phyloP scores from a whole-genome alignment of 2,113 vertebrate genomes.

The Hoplias malabaricus region DNA sequence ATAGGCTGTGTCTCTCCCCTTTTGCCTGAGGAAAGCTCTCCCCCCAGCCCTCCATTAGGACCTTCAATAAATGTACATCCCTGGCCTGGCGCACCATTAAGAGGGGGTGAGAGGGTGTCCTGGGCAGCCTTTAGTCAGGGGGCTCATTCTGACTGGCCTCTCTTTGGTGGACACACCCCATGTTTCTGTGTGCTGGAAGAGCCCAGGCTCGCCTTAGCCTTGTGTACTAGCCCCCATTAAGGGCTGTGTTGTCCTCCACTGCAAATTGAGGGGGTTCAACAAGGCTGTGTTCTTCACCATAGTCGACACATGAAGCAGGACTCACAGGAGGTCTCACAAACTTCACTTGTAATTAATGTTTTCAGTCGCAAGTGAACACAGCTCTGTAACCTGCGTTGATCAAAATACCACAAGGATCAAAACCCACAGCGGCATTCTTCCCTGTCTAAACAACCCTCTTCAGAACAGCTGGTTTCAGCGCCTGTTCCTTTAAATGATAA shows the following conservation, averaged over 20 bases:
- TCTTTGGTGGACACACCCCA: neutral
- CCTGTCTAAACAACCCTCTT: too few species aligned
- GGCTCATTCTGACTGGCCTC: conserved; percentile 47
- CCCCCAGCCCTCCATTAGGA: conserved; percentile 81
- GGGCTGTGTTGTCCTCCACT: neutral
- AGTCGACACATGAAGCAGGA: too few species aligned
- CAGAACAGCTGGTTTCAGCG: too few species aligned
- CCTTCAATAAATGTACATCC: conserved; percentile 81
- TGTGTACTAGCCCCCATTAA: neutral
- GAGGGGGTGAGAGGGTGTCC: conserved; percentile 72
- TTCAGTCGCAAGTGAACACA: too few species aligned
- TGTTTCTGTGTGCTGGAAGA: neutral
- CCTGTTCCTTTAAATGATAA: too few species aligned
- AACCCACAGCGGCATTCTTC: too few species aligned
- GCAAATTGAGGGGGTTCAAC: neutral
- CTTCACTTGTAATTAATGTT: neutral
- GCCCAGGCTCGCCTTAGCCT: neutral
- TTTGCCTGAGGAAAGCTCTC: conserved; percentile 82
- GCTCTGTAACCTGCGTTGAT: too few species aligned
- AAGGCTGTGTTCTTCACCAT: too few species aligned
- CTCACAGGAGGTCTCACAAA: neutral
- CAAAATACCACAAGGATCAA: too few species aligned
- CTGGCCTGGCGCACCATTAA: conserved; percentile 71
- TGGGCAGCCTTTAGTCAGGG: conserved; percentile 76
- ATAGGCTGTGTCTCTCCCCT: conserved; percentile 83